Evolutionary conservation across 2,888 invertebrate genomes (phyloP), one percentile per base, ranked within the genome.

Genomic region (Hirtodrosophila alboralis): DNA sequence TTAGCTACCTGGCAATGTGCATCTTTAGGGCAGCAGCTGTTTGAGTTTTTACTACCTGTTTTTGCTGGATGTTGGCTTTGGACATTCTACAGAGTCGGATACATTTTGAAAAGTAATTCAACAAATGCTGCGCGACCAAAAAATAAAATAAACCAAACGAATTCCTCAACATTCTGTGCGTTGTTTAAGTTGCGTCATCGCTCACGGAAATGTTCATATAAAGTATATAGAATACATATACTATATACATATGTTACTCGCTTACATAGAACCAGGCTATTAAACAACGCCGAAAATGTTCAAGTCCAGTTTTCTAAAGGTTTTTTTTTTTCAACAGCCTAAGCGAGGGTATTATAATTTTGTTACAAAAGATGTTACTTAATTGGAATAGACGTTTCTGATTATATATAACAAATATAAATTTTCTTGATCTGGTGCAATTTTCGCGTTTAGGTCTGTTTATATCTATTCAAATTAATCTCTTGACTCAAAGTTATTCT

Each of bases 141-240:
- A n/a, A n/a, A n/a, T n/a, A n/a, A n/a, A n/a, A n/a, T n/a, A n/a
- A 54, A 36, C 47, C 57, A 47, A 58, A 60, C 44, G 48, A 80
- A 78, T 84, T 76, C 69, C 81, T 60, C 60, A 72, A 76, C 61
- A 48, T 54, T 72, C 53, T 27, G 21, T 52, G 54, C 58, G 60
- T 75, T 71, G 53, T 58, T 52, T 37, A 12, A 37, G 51, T 75
- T 84, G 81, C 78, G 86, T 78, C 78, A 78, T 86, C 81, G 61
- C 51, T 28, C 36, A 58, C 77, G 68, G 81, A 86, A 75, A 84
- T 58, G 49, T 41, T 34, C 23, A 53, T 48, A 49, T 47, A n/a
- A n/a, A n/a, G 43, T 23, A 57, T 31, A 26, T 8, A 13, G 18
- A 13, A 36, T 16, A 51, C 18, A 12, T 33, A 41, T 40, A 34